Percentiles rank a stretch among this genome's conserved stretches.
Conservation (phyloP, 2,113 vertebrate species). For the Upupa epops region DNA sequence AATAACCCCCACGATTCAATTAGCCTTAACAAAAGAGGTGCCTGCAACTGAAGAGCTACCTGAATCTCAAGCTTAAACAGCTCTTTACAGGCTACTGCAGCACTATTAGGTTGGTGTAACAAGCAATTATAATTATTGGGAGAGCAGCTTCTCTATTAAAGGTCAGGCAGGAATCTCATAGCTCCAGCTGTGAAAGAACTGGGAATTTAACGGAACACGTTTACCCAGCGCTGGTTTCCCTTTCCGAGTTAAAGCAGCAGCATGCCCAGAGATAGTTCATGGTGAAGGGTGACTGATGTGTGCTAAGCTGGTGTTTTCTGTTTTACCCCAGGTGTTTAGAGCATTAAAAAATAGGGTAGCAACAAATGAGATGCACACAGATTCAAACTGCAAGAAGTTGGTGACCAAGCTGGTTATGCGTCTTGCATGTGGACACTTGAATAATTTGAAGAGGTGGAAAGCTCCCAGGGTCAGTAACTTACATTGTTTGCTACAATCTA, state of each 20-base stretch:
- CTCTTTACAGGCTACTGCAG: not conserved
- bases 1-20: not conserved
- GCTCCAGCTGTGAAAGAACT: constrained; percentile 13
- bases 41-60: not conserved
- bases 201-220: constrained; percentile 18
- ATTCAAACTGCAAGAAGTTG: not conserved
- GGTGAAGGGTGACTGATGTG: not conserved
- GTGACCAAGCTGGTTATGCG: not conserved
- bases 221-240: not conserved
- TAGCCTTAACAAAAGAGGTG: not conserved
- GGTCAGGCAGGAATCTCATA: not conserved
- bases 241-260: not conserved
- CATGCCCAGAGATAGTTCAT: not conserved
- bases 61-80: not conserved
- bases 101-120: not conserved
- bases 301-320: not conserved
- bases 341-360: not conserved
- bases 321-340: not conserved
- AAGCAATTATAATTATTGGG: not conserved
- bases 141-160: not conserved
- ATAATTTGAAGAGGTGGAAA: not conserved
- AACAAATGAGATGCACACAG: not conserved
- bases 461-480: not conserved
- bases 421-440: not conserved
- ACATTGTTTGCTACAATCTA: not conserved